These are phyloP conservation scores for Aplysina aerophoba DNA, from an alignment of 37 sponge, comb jelly and placozoan species.

Conservation along the genomic window DNA sequence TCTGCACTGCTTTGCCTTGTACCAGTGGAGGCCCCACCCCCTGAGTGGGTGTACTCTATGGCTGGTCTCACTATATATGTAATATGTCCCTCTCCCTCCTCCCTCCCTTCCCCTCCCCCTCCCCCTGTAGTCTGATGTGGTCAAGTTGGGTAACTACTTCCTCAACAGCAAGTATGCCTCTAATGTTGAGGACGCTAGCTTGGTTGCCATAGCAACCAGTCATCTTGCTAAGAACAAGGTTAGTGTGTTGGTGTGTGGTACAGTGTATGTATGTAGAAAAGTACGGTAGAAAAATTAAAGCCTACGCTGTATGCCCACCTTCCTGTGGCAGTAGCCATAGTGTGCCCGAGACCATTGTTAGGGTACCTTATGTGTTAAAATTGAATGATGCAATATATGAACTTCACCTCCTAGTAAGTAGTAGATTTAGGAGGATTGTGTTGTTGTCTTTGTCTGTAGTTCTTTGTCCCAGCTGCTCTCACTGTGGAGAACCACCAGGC, in stretches of 20 bases:
- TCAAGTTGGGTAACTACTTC: conserved; percentile 72
- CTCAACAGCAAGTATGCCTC: conserved; percentile 57
- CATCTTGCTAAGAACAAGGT: conserved; percentile 37
- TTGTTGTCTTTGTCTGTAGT: conserved; percentile 30
- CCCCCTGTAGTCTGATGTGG: conserved; percentile 47
- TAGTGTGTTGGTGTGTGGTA: background rate
- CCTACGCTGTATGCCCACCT: too few relatives aligned
- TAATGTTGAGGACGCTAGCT: conserved; percentile 23
- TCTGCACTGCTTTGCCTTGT: conserved; percentile 18
- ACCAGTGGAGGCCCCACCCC: background rate
- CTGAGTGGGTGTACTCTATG: background rate
- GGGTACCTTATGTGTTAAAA: too few relatives aligned
- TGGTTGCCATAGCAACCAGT: background rate
- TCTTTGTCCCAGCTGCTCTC: conserved; percentile 52
- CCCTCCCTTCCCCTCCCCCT: background rate
- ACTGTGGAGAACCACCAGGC: background rate
- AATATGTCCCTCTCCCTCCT: background rate
- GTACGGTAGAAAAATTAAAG: too few relatives aligned
- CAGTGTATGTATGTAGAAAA: background rate
- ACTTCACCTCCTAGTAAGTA: too few relatives aligned
- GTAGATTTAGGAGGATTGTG: too few relatives aligned
- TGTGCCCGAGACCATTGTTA: too few relatives aligned
- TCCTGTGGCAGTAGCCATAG: too few relatives aligned
- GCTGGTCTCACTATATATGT: background rate
- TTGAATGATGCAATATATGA: too few relatives aligned